phyloP scores from a whole-genome alignment of 2,888 invertebrate genomes.

The Drosophila mercatorum region DNA sequence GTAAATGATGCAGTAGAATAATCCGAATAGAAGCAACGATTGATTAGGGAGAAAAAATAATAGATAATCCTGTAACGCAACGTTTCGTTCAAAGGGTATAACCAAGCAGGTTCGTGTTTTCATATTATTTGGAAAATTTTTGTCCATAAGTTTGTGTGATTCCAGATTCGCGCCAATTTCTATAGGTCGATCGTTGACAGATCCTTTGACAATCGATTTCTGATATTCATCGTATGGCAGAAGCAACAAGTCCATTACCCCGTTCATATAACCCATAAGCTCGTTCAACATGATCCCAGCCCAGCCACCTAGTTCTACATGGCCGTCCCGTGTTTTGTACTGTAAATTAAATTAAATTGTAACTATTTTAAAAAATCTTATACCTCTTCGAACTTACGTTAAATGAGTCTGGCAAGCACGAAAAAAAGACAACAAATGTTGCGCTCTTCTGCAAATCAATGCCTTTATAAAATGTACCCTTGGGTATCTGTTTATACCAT shows the following conservation, averaged over 20 bases:
- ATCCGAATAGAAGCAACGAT: too few relatives aligned
- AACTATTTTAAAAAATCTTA: not conserved
- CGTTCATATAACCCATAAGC: constrained; percentile 12
- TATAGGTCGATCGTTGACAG: not conserved
- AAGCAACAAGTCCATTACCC: constrained; percentile 5
- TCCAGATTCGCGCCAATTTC: constrained; percentile 3
- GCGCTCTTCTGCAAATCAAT: not conserved
- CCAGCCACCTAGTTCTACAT: constrained; percentile 17
- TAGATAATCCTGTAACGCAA: too few relatives aligned
- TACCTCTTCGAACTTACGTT: constrained; percentile 4
- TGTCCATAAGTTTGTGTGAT: not conserved
- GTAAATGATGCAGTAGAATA: not conserved
- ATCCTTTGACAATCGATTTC: not conserved
- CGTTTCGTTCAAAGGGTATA: not conserved
- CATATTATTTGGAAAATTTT: not conserved
- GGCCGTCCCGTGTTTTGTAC: constrained; percentile 4
- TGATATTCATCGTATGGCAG: not conserved
- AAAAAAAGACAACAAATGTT: not conserved
- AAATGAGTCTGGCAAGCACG: constrained; percentile 14
- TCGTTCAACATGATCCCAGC: constrained; percentile 14
- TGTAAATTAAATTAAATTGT: not conserved
- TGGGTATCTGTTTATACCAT: not conserved
- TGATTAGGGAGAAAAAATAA: too few relatives aligned
- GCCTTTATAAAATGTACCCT: not conserved
- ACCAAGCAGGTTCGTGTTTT: too few relatives aligned